Evolutionary conservation across 1,140 invertebrate species (phyloP), one percentile per base, ranked within the genome.

Genomic region (Drosophila nikananu): DNA sequence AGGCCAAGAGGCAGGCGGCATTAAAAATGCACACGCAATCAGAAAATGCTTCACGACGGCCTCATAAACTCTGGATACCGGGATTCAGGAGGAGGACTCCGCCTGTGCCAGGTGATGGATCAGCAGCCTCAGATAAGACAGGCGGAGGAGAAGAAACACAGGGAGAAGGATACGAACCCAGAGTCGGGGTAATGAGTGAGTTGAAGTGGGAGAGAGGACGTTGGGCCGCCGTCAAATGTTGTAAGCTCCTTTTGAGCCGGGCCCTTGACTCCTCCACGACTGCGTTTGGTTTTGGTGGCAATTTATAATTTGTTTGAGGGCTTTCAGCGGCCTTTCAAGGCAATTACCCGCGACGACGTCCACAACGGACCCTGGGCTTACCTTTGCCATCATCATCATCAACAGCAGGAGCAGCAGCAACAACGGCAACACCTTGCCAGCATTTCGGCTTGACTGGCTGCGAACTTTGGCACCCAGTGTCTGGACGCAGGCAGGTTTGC

Each of bases 1-100:
- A 86, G 77, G 77, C 83, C 77, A 89, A 89, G 77, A 80, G 84
- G 77, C 83, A 67, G 58, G 77, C 10, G 42, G 76, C 86, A 87
- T 87, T 87, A 87, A 87, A 87, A 89, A 87, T 87, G 81, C 84
- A 87, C 84, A 87, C 84, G 84, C 84, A 87, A 87, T 87, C 84
- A 89, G 84, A 87, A 89, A 87, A 84, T 89, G 74, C 66, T 81
- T 63, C 77, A 77, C 57, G 52, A 49, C 65, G 72, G 68, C 41
- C 72, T 51, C 75, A 78, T 60, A 64, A 70, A 70, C 52, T 52
- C 41, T 23, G 51, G 44, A 21, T 41, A n/a, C 42, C 15, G 35
- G 35, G 65, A 72, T 49, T 63, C 57, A 35, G 58, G n/a, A n/a
- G n/a, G n/a, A n/a, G n/a, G 46, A 60, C 21, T 25, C 27, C 13